Evolutionary conservation across 2,888 invertebrate species (phyloP).

Genomic region (Galeruca laticollis): DNA sequence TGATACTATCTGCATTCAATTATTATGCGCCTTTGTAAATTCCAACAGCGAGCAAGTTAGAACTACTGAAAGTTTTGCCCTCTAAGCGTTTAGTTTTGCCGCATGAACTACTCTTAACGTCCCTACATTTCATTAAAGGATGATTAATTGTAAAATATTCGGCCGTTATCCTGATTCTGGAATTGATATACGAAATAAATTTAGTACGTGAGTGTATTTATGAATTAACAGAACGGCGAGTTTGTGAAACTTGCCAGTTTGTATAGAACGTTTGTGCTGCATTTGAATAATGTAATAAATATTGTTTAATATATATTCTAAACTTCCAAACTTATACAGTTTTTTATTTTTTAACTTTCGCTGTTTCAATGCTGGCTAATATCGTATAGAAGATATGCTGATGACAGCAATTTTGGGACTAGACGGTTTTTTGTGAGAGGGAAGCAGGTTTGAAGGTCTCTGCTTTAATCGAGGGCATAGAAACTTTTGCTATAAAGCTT

Average conservation of each 20-base stretch:
- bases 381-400: no score
- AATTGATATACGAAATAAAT: slow-evolving; percentile 29
- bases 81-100: slow-evolving; percentile 34
- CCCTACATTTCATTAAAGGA: slow-evolving; percentile 23
- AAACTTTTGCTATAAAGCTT: no score
- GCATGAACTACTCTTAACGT: slow-evolving; percentile 31
- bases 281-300: no score
- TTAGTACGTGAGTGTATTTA: slow-evolving; percentile 3
- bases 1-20: slow-evolving; percentile 1
- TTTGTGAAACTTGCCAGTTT: neutral
- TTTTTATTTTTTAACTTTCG: no score
- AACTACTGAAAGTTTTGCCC: slow-evolving; percentile 30
- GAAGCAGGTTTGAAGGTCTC: no score
- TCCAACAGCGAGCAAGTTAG: neutral
- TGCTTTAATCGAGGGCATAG: no score
- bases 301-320: no score
- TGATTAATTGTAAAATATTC: slow-evolving; percentile 34
- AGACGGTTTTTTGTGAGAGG: no score
- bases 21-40: slow-evolving; percentile 12
- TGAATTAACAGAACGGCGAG: neutral
- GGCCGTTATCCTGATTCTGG: slow-evolving; percentile 28
- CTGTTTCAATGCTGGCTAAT: no score
- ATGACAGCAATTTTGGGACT: no score
- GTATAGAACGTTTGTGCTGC: neutral
- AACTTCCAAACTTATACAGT: no score